These are phyloP conservation scores for Trididemnum clinides DNA, from an alignment of 23 tunicate species.

Conservation along the genomic window DNA sequence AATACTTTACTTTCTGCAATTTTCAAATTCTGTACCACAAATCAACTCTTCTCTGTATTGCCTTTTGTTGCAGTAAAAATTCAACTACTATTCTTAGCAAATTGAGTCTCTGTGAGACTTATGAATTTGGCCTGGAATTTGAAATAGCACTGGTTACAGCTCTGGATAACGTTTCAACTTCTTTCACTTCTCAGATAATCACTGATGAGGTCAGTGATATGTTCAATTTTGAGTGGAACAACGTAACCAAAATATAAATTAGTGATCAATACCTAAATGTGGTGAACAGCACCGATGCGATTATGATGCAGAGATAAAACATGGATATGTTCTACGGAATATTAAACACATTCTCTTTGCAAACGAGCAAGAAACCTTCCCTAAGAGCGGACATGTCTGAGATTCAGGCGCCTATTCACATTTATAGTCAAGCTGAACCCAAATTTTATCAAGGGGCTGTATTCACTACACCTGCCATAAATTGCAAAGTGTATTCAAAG, in stretches of 20 bases:
- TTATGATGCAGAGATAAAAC: neutral
- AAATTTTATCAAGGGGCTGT: neutral
- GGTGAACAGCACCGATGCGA: neutral
- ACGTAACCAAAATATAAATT: neutral
- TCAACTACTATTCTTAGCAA: neutral
- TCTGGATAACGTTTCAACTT: neutral
- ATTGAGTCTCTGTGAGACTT: neutral
- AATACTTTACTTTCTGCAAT: no score
- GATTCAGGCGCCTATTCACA: neutral
- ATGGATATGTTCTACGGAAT: no score
- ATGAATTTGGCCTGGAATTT: slow-evolving; percentile 3
- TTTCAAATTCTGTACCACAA: no score
- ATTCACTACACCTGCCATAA: neutral
- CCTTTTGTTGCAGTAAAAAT: neutral
- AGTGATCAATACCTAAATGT: neutral
- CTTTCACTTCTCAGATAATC: neutral
- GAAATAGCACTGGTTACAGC: neutral
- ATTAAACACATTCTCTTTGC: no score
- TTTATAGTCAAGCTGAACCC: neutral
- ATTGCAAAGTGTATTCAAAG: neutral
- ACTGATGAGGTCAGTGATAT: neutral
- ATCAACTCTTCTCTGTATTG: no score
- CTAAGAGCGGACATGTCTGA: no score
- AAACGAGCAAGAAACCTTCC: no score
- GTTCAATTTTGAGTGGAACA: neutral